Conservation (phyloP, 2,888 invertebrate species). For the Rhogogaster chlorosoma region DNA sequence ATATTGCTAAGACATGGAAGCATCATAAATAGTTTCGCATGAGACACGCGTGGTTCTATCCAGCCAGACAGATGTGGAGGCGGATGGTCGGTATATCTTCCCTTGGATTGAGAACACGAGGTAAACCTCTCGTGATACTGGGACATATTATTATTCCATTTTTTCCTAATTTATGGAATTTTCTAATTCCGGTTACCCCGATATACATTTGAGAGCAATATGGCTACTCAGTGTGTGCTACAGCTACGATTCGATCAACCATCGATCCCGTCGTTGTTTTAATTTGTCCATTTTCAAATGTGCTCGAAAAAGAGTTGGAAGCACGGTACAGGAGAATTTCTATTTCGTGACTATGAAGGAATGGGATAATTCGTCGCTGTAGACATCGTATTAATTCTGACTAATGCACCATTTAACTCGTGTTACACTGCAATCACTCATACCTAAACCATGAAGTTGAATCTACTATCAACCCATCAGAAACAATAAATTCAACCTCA, state of each 20-base stretch:
- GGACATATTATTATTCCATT: conserved; percentile 3
- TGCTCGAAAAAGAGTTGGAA: neutral
- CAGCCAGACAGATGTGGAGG: neutral
- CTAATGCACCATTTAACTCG: neutral
- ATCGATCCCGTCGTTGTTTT: neutral
- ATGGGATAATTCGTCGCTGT: neutral
- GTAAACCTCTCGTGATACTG: conserved; percentile 32
- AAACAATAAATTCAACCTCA: conserved; percentile 14
- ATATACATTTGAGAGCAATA: neutral
- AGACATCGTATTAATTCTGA: neutral
- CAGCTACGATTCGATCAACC: neutral
- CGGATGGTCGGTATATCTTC: neutral
- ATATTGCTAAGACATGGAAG: conserved; percentile 37
- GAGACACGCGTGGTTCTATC: conserved; percentile 45
- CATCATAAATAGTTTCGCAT: conserved; percentile 45
- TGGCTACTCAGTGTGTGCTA: neutral
- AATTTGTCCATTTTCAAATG: neutral
- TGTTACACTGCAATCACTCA: conserved; percentile 23
- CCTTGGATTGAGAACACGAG: neutral
- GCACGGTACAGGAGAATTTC: neutral
- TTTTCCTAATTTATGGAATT: conserved; percentile 36
- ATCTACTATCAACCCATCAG: conserved; percentile 14
- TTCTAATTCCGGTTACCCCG: conserved; percentile 2
- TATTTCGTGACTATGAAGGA: neutral
- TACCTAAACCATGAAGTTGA: neutral